These are phyloP conservation scores for Balanococcus diminutus DNA, from an alignment of 2,888 invertebrate species.

Conservation along the genomic window DNA sequence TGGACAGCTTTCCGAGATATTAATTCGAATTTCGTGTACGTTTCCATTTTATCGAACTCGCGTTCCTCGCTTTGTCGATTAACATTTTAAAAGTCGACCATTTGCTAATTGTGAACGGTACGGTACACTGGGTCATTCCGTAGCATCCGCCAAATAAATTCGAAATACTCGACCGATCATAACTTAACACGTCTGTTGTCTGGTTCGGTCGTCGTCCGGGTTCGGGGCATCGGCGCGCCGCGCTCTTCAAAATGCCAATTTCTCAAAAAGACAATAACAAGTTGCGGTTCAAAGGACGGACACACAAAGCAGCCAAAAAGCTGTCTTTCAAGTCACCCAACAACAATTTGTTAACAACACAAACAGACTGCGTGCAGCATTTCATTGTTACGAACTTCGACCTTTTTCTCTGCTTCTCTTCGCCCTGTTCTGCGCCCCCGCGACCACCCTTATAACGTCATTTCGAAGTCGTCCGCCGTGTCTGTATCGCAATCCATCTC, in stretches of 20 bases:
- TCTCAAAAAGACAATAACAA: slow-evolving; percentile 26
- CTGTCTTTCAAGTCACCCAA: slow-evolving; percentile 19
- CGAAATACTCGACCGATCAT: slow-evolving; percentile 22
- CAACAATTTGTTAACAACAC: slow-evolving; percentile 20
- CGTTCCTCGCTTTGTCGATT: neutral
- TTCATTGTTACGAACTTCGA: neutral
- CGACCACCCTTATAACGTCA: neutral
- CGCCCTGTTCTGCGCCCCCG: neutral
- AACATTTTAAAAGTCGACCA: neutral
- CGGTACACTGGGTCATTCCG: neutral
- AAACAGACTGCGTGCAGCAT: neutral
- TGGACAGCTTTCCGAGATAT: neutral
- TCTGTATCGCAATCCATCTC: neutral
- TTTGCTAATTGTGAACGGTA: neutral
- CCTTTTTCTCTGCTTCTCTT: neutral
- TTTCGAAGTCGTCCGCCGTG: neutral
- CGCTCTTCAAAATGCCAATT: neutral
- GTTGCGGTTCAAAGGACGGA: slow-evolving; percentile 13
- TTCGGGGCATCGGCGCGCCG: neutral
- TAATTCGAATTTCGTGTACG: neutral
- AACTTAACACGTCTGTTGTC: neutral
- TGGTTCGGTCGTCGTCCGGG: neutral
- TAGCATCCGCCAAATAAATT: neutral
- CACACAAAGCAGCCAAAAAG: slow-evolving; percentile 1
- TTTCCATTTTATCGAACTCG: neutral